phyloP scores from a whole-genome alignment of 2,113 vertebrate species.

The Megaptera novaeangliae region DNA sequence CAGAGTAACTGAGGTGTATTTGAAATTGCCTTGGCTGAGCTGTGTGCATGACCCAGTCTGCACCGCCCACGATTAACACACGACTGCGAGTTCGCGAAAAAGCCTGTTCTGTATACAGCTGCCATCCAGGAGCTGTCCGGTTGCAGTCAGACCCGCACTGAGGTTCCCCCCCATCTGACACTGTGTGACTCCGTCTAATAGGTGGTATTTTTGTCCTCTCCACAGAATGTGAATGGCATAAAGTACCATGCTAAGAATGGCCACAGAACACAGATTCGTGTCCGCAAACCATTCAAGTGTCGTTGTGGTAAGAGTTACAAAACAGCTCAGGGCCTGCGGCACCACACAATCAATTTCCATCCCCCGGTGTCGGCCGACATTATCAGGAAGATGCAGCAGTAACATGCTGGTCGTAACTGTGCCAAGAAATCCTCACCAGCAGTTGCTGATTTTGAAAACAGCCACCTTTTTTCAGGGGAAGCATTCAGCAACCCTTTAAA shows the following conservation, averaged over 20 bases:
- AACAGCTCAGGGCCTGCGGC: slow-evolving; percentile 97
- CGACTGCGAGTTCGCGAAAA: background rate
- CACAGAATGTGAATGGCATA: slow-evolving; percentile 98
- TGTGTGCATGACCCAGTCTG: background rate
- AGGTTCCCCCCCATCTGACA: background rate
- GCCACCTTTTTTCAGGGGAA: slow-evolving; percentile 87
- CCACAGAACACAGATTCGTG: slow-evolving; percentile 96
- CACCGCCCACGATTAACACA: background rate
- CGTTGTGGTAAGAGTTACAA: slow-evolving; percentile 99
- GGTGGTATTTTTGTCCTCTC: slow-evolving; percentile 38
- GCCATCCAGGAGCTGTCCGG: background rate
- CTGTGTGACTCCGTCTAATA: background rate
- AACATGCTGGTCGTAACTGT: slow-evolving; percentile 86
- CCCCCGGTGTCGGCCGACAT: slow-evolving; percentile 95
- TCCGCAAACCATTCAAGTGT: slow-evolving; percentile 98
- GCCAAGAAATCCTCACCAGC: slow-evolving; percentile 91
- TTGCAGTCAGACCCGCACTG: rapidly evolving
- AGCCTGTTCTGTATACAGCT: background rate
- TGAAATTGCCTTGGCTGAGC: background rate
- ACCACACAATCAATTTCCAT: slow-evolving; percentile 99
- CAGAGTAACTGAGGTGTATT: background rate
- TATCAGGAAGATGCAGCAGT: slow-evolving; percentile 98
- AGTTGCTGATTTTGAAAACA: slow-evolving; percentile 89
- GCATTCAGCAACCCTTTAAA: slow-evolving; percentile 84
- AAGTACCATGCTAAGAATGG: slow-evolving; percentile 99